Conservation (phyloP, 2,888 invertebrate species). For the Caenorhabditis sulstoni region DNA sequence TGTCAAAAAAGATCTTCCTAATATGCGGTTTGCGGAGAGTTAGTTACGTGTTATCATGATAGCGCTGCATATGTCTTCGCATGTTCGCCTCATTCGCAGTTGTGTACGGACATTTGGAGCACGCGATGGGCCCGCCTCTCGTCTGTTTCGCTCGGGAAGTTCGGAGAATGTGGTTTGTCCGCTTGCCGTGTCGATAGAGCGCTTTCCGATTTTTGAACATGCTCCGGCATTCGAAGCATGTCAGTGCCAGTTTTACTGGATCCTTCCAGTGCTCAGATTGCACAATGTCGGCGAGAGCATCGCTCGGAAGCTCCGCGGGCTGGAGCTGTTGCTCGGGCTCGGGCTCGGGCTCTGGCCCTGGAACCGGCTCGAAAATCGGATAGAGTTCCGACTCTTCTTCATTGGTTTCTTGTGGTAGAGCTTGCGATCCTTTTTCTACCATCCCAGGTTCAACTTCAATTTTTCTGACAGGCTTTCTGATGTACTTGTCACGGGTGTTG, state of each 20-base stretch:
- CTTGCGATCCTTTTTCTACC: not conserved
- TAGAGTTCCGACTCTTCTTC: no score
- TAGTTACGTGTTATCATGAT: constrained; percentile 1
- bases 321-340: no score
- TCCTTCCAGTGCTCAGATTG: constrained; percentile 2
- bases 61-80: constrained; percentile 19
- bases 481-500: constrained; percentile 4
- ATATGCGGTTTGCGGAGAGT: not conserved
- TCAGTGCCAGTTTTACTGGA: not conserved
- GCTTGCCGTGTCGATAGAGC: constrained; percentile 44
- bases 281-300: not conserved
- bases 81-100: constrained; percentile 20
- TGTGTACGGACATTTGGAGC: constrained; percentile 28
- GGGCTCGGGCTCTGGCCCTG: no score
- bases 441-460: no score
- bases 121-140: constrained; percentile 36
- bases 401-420: no score
- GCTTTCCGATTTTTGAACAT: constrained; percentile 22
- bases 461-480: no score
- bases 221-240: constrained; percentile 13
- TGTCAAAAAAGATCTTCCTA: no score
- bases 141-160: constrained; percentile 5
- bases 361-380: no score
- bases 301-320: not conserved
- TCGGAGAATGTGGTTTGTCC: constrained; percentile 21